A percentile compares a stretch with the other conserved stretches of the same genome.
phyloP scores from a whole-genome alignment of 2,113 vertebrate genomes.

The Abramis brama region DNA sequence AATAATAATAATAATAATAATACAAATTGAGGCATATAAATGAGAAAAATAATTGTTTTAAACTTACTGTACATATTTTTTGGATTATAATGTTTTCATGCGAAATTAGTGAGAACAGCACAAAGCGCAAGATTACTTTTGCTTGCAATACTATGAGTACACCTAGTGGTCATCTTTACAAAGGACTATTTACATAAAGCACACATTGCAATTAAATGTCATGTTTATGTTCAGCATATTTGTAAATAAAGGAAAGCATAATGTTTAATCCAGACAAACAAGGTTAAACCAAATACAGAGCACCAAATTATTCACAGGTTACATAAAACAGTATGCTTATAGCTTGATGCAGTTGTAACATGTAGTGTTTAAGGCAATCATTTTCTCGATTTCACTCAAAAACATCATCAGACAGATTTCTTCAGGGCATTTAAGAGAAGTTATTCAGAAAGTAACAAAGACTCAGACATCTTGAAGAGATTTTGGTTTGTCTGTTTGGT shows the following conservation, averaged over 20 bases:
- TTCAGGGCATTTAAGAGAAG: not conserved
- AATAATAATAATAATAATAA: constrained; percentile 20
- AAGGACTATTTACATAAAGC: constrained; percentile 35
- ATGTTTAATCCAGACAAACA: constrained; percentile 17
- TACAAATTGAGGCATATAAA: constrained; percentile 33
- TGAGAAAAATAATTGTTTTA: constrained; percentile 22
- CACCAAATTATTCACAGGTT: constrained; percentile 35
- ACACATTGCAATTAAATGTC: constrained; percentile 12
- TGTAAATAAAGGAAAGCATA: constrained; percentile 4
- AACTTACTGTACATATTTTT: constrained; percentile 34
- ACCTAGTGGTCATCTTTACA: constrained; percentile 51
- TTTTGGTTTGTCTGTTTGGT: constrained; percentile 19
- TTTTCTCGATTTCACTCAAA: not conserved
- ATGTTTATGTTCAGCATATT: constrained; percentile 26
- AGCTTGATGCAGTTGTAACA: not conserved
- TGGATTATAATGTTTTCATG: constrained; percentile 38
- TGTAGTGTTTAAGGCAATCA: constrained; percentile 19
- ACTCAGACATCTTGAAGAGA: not conserved
- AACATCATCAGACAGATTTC: not conserved
- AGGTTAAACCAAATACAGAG: constrained; percentile 18
- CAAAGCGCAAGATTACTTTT: not conserved
- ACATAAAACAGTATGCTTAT: not conserved
- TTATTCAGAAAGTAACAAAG: not conserved
- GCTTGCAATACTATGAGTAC: constrained; percentile 26
- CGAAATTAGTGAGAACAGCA: constrained; percentile 34